Evolutionary conservation across 1,140 invertebrate species (phyloP).

Genomic region (Aplysia californica): DNA sequence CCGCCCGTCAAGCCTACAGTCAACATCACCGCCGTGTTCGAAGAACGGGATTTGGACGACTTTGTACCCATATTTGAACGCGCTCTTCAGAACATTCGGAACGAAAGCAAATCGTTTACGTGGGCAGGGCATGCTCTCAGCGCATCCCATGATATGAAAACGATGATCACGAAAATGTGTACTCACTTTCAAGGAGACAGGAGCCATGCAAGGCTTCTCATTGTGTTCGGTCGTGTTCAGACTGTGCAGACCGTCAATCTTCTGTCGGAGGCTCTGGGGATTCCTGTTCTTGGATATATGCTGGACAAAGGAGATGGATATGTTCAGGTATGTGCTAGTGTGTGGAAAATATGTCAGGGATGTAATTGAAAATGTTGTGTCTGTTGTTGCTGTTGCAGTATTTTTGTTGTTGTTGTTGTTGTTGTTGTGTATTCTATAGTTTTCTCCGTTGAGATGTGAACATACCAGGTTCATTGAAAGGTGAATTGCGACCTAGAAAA

Average conservation of each 20-base stretch:
- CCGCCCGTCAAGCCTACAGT: slow-evolving; percentile 18
- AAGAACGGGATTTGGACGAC: slow-evolving; percentile 38
- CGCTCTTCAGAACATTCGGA: slow-evolving; percentile 36
- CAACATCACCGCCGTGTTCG: slow-evolving; percentile 46
- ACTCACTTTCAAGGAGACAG: slow-evolving; percentile 30
- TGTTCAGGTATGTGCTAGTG: slow-evolving; percentile 41
- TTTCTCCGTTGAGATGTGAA: no score
- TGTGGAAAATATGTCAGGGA: no score
- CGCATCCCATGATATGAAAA: slow-evolving; percentile 31
- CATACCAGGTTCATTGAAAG: no score
- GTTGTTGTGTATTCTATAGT: no score
- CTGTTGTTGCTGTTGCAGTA: no score
- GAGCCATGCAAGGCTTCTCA: slow-evolving; percentile 33
- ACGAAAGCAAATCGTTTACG: slow-evolving; percentile 25
- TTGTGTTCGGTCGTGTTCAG: slow-evolving; percentile 39
- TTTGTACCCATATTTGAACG: slow-evolving; percentile 36
- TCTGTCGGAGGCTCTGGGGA: slow-evolving; percentile 40
- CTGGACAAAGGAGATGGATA: slow-evolving; percentile 34
- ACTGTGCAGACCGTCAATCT: slow-evolving; percentile 44
- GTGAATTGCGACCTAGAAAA: no score
- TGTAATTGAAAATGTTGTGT: no score
- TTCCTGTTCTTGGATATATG: slow-evolving; percentile 49
- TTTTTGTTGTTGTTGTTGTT: no score
- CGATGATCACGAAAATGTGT: slow-evolving; percentile 36
- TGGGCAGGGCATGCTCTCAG: slow-evolving; percentile 27